Evolutionary conservation across 2,797 vertebrate genomes (phyloP).

Genomic region (Betta splendens): DNA sequence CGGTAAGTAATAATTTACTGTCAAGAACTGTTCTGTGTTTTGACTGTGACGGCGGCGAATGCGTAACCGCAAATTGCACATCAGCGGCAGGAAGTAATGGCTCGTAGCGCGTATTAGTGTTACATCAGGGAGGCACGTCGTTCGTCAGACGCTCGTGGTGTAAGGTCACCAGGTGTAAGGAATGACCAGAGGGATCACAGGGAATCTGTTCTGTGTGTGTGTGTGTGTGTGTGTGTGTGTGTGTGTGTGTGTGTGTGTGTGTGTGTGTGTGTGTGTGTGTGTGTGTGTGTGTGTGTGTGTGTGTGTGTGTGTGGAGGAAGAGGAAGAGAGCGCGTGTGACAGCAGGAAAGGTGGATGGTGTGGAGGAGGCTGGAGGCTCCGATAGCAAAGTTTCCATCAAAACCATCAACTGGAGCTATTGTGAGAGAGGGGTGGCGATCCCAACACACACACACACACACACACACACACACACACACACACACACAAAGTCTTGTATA

Average conservation of each 20-base stretch:
- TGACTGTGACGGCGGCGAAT: constrained; percentile 57
- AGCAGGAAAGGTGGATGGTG: constrained; percentile 47
- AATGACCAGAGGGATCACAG: constrained; percentile 50
- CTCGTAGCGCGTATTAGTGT: constrained; percentile 46
- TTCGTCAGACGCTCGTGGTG: constrained; percentile 58
- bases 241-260: constrained; percentile 5
- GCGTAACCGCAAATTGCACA: constrained; percentile 61
- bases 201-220: constrained; percentile 25
- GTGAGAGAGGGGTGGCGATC: constrained; percentile 5
- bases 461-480: constrained; percentile 25
- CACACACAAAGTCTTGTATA: constrained; percentile 33
- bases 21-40: constrained; percentile 52
- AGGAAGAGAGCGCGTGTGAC: constrained; percentile 38
- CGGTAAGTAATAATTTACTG: constrained; percentile 57
- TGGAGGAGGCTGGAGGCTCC: constrained; percentile 23
- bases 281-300: constrained; percentile 18
- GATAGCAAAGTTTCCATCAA: constrained; percentile 55
- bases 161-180: constrained; percentile 53
- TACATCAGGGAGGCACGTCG: constrained; percentile 36
- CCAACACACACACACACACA: constrained; percentile 3
- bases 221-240: constrained; percentile 6
- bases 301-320: constrained; percentile 28
- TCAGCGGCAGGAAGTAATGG: constrained; percentile 59
- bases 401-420: constrained; percentile 17
- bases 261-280: neutral